Conservation (phyloP, 1,140 invertebrate species). For the Papilio dardanus region DNA sequence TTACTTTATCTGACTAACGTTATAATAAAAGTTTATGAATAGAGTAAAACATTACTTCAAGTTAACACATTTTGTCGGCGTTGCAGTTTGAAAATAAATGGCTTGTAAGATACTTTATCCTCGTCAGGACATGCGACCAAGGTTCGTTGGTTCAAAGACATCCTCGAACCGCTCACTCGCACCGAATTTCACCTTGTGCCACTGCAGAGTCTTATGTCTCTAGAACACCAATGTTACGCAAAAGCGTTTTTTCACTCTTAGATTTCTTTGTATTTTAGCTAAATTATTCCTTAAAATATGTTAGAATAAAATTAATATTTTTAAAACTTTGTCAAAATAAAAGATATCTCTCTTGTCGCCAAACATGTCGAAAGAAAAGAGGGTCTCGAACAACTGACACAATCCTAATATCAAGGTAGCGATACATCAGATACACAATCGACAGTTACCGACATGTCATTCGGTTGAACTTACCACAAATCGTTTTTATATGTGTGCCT, state of each 20-base stretch:
- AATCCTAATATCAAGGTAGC: slow-evolving; percentile 28
- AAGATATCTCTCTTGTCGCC: slow-evolving; percentile 13
- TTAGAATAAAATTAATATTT: background rate
- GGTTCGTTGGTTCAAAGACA: slow-evolving; percentile 47
- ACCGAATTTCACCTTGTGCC: slow-evolving; percentile 65
- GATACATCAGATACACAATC: slow-evolving; percentile 34
- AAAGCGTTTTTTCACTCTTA: background rate
- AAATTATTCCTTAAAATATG: background rate
- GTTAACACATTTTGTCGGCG: slow-evolving; percentile 25
- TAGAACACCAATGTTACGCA: slow-evolving; percentile 30
- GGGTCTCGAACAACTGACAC: slow-evolving; percentile 27
- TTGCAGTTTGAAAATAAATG: slow-evolving; percentile 25
- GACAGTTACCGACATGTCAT: slow-evolving; percentile 24
- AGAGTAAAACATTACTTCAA: background rate
- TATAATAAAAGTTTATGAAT: slow-evolving; percentile 13
- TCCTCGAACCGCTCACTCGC: slow-evolving; percentile 62
- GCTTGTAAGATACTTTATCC: slow-evolving; percentile 16
- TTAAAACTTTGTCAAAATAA: background rate
- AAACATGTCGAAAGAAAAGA: slow-evolving; percentile 29
- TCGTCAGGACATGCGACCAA: slow-evolving; percentile 32
- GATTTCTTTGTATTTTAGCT: background rate
- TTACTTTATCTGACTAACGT: background rate
- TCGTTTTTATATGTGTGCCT: slow-evolving; percentile 14
- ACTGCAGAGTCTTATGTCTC: slow-evolving; percentile 21
- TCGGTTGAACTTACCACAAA: slow-evolving; percentile 16